These are phyloP conservation scores for Sycophila sp. DNA, from an alignment of 1,140 invertebrate species.

Conservation along the genomic window DNA sequence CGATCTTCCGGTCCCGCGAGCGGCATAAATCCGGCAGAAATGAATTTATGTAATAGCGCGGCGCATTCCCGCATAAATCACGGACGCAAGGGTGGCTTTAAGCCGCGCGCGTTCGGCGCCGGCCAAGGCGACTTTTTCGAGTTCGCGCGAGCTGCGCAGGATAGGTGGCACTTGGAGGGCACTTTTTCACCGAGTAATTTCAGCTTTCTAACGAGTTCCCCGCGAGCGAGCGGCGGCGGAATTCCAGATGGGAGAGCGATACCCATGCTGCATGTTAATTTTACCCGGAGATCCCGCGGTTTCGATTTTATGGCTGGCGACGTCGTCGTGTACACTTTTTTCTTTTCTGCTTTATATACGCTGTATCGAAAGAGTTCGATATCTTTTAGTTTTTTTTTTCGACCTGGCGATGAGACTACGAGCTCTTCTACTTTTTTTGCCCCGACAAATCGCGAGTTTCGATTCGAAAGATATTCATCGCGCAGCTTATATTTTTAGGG, in stretches of 20 bases:
- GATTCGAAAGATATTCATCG: too few species aligned
- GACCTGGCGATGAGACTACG: not conserved
- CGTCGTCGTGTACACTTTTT: too few species aligned
- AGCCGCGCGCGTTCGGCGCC: not conserved
- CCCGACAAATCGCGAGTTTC: too few species aligned
- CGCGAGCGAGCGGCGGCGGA: not conserved
- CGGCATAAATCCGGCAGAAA: not conserved
- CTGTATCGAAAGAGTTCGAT: too few species aligned
- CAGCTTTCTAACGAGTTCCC: constrained; percentile 25
- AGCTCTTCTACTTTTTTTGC: too few species aligned
- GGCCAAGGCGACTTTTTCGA: not conserved
- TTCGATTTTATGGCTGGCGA: not conserved
- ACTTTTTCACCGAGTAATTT: constrained; percentile 25
- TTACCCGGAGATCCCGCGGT: not conserved
- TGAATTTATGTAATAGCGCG: constrained; percentile 27
- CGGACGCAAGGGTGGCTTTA: not conserved
- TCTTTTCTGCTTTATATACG: too few species aligned
- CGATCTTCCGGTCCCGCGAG: not conserved
- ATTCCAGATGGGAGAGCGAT: not conserved
- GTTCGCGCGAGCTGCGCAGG: too few species aligned
- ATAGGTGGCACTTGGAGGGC: not conserved
- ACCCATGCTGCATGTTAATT: constrained; percentile 21
- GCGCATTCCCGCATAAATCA: constrained; percentile 23
- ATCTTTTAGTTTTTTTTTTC: not conserved
- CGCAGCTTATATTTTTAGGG: too few species aligned